Evolutionary conservation across 2,888 invertebrate genomes (phyloP).

Genomic region (Vanessa cardui): DNA sequence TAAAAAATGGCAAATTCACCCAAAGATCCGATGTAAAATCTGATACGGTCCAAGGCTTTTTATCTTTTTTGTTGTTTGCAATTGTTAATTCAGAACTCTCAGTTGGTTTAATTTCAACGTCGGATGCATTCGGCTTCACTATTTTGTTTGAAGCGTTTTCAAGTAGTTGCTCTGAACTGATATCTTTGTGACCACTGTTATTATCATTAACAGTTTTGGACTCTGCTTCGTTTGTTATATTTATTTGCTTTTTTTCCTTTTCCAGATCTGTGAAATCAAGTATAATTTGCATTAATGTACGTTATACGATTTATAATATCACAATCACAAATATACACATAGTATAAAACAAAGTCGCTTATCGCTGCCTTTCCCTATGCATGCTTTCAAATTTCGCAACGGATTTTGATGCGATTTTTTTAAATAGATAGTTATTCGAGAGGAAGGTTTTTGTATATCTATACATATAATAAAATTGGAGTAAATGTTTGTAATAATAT

Average conservation of each 20-base stretch:
- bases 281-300: background rate
- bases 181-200: background rate
- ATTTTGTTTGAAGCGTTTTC: constrained; percentile 5
- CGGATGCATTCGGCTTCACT: background rate
- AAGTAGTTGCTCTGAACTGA: background rate
- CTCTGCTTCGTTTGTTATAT: background rate
- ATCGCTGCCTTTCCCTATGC: no score
- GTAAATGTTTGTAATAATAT: no score
- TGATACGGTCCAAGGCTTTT: constrained; percentile 66
- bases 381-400: no score
- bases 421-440: no score
- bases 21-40: constrained; percentile 68
- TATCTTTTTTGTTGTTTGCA: constrained; percentile 29
- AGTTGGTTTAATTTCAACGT: constrained; percentile 10
- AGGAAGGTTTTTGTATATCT: no score
- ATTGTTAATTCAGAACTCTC: constrained; percentile 13
- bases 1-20: constrained; percentile 67
- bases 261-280: background rate
- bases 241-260: background rate
- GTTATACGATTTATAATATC: no score
- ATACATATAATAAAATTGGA: no score
- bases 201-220: background rate
- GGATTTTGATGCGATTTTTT: no score
- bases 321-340: no score
- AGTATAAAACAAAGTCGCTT: no score